Evolutionary conservation across 2,797 vertebrate genomes (phyloP), one percentile per base, ranked within the genome.

Genomic region (Calcarius lapponicus): DNA sequence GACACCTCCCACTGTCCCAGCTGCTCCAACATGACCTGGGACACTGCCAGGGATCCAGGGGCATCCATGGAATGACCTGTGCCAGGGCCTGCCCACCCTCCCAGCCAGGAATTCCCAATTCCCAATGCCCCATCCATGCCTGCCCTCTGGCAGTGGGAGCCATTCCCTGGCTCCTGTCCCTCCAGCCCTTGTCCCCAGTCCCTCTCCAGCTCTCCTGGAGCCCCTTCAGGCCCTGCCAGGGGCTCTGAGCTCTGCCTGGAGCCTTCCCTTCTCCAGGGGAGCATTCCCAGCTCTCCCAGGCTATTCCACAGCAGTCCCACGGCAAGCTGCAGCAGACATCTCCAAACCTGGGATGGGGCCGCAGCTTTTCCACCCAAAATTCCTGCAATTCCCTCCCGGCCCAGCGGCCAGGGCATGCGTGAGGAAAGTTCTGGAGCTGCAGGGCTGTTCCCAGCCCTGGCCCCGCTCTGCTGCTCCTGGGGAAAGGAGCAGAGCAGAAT

Each of bases 371-470:
- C 26, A 16, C 1, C 17, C 38, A 1, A 19, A 81, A 58, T 11
- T 1, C 3, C 5, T 0, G 1, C 29, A 17, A 0, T 22, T 58
- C 22, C 15, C 56, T 17, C 36, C 0, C 0, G 0, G n/a, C 26
- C 20, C 9, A 9, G 2, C 0, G 3, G 38, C 11, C 20, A 5
- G 24, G 20, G 3, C 4, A 0, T 0, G 8, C 0, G 2, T 11
- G 54, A 26, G 51, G 10, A 2, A 14, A 28, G n/a, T 25, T 26
- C 3, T 38, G 61, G 31, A 62, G 51, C 53, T 6, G 31, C 9
- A 0, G 6, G 67, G 6, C 5, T 1, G 1, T 10, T 48, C 7
- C 31, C 57, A 9, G 0, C 38, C 34, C 38, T 4, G 1, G 4
- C 7, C 8, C 1, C 1, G 0, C 21, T 29, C 18, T 12, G 54